phyloP scores from a whole-genome alignment of 2,113 vertebrate genomes.

The Petroica traversi region DNA sequence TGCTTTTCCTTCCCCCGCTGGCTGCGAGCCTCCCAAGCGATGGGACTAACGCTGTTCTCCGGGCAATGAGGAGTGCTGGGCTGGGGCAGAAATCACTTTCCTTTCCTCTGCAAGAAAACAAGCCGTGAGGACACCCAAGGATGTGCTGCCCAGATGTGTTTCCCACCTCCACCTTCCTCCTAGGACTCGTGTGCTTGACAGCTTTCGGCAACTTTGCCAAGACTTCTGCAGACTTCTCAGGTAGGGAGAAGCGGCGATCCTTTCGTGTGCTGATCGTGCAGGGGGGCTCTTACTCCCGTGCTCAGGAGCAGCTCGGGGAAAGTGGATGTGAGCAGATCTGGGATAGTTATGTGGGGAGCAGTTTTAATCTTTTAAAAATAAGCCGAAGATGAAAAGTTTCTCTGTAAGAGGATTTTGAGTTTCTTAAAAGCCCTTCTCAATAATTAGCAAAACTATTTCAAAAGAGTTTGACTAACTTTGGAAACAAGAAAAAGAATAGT shows the following conservation, averaged over 20 bases:
- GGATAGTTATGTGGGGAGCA: neutral
- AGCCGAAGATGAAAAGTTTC: neutral
- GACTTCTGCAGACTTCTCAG: slow-evolving; percentile 83
- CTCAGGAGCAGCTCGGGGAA: neutral
- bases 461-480: neutral
- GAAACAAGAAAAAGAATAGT: neutral
- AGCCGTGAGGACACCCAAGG: slow-evolving; percentile 74
- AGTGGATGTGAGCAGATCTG: neutral
- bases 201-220: slow-evolving; percentile 74
- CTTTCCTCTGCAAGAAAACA: neutral
- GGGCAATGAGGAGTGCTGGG: neutral
- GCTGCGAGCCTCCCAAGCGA: neutral
- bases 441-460: neutral
- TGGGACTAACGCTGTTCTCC: neutral
- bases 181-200: slow-evolving; percentile 78
- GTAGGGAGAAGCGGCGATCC: slow-evolving; percentile 56
- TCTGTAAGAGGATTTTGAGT: neutral
- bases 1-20: slow-evolving; percentile 35
- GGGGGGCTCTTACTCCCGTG: neutral
- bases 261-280: neutral
- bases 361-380: neutral
- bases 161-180: slow-evolving; percentile 72
- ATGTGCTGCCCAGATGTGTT: slow-evolving; percentile 82
- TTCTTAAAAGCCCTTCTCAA: neutral
- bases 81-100: neutral